Conservation (phyloP, 2,888 invertebrate genomes). For the Erebia palarica region DNA sequence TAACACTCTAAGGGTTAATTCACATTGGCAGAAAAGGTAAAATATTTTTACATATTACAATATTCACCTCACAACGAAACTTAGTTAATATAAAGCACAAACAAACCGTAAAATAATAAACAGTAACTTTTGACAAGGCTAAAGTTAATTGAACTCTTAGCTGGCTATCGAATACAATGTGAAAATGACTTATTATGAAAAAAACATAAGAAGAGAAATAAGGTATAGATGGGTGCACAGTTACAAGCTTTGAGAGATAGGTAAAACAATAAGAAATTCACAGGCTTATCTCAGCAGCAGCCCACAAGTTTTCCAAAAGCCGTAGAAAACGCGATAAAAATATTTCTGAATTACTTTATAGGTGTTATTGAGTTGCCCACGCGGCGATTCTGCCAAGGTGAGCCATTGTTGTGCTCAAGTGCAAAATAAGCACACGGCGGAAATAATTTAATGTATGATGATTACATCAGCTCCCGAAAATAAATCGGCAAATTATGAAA, state of each 20-base stretch:
- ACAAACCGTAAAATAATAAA: no score
- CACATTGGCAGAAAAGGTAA: no score
- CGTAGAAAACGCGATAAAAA: background rate
- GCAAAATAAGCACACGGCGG: slow-evolving; percentile 45
- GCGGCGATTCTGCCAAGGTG: slow-evolving; percentile 38
- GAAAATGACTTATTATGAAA: no score
- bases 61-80: background rate
- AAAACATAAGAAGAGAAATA: no score
- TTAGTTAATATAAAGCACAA: no score
- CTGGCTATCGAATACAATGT: no score
- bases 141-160: no score
- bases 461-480: slow-evolving; percentile 32
- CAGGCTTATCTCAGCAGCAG: background rate
- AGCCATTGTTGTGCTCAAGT: slow-evolving; percentile 45
- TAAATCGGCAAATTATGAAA: slow-evolving; percentile 11
- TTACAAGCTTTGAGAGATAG: background rate
- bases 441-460: slow-evolving; percentile 39
- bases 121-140: no score
- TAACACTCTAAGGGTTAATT: no score
- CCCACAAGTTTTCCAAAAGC: background rate
- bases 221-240: background rate
- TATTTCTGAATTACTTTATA: slow-evolving; percentile 18
- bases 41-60: no score
- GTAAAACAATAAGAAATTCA: slow-evolving; percentile 2
- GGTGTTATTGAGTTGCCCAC: slow-evolving; percentile 35